A percentile compares a stretch with the other conserved stretches of the same genome.
These are phyloP conservation scores for Brachyistius frenatus DNA, from an alignment of 2,113 vertebrate genomes.

Conservation along the genomic window DNA sequence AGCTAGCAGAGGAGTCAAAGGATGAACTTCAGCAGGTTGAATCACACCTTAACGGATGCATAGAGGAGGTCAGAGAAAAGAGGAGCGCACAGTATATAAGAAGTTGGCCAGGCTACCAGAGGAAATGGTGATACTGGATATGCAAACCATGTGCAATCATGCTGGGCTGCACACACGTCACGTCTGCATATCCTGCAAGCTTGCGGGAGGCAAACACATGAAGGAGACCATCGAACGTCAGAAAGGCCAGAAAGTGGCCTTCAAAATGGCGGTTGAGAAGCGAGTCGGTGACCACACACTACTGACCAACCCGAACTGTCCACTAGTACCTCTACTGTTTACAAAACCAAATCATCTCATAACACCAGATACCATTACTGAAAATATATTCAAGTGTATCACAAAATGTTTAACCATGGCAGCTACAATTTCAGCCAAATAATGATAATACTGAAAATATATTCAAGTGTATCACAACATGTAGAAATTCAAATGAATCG, in stretches of 20 bases:
- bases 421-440: slow-evolving; percentile 60
- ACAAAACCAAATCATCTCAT: slow-evolving; percentile 15
- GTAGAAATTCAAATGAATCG: slow-evolving; percentile 22
- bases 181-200: slow-evolving; percentile 31
- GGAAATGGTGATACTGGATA: slow-evolving; percentile 12
- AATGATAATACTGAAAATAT: slow-evolving; percentile 44
- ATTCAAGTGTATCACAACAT: slow-evolving; percentile 42
- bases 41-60: slow-evolving; percentile 14
- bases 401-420: slow-evolving; percentile 45
- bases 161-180: slow-evolving; percentile 18
- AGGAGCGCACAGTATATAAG: slow-evolving; percentile 2
- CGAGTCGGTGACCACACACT: slow-evolving; percentile 22
- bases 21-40: background rate
- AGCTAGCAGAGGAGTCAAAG: background rate
- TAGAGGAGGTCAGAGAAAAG: slow-evolving; percentile 20
- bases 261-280: slow-evolving; percentile 24
- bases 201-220: slow-evolving; percentile 25
- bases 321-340: background rate
- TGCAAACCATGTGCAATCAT: slow-evolving; percentile 31
- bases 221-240: slow-evolving; percentile 2
- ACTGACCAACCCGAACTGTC: background rate
- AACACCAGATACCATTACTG: slow-evolving; percentile 12
- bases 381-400: slow-evolving; percentile 40
- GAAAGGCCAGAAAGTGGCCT: slow-evolving; percentile 6
- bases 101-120: background rate